These are phyloP conservation scores for Colossoma macropomum DNA, from an alignment of 2,113 vertebrate species.

Conservation along the genomic window DNA sequence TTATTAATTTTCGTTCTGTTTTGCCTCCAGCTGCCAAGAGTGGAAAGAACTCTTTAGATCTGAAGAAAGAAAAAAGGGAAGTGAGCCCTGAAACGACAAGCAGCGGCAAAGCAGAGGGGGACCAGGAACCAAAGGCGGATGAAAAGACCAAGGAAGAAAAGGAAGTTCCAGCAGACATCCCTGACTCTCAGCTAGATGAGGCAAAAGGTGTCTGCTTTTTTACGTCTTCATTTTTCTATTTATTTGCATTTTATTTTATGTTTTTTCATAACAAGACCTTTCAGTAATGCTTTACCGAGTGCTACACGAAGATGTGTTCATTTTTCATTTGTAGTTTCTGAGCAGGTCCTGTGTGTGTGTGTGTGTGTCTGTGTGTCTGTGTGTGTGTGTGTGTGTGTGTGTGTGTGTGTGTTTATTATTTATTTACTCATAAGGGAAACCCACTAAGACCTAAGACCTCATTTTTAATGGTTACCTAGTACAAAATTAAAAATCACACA, in stretches of 20 bases:
- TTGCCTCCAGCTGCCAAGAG: constrained; percentile 71
- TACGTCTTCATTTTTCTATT: background rate
- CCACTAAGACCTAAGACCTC: too few species aligned
- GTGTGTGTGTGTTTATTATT: too few species aligned
- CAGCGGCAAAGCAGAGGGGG: constrained; percentile 35
- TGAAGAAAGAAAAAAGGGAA: background rate
- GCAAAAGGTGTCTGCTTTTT: constrained; percentile 63
- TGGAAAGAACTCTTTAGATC: constrained; percentile 56
- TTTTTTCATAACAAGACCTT: too few species aligned
- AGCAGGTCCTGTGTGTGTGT: too few species aligned
- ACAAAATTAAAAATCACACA: too few species aligned
- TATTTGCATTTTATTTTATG: background rate
- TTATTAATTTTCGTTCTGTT: background rate
- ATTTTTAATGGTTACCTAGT: too few species aligned
- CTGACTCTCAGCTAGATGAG: constrained; percentile 47
- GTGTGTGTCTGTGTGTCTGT: too few species aligned
- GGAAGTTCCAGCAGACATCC: constrained; percentile 48
- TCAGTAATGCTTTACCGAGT: too few species aligned
- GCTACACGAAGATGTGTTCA: too few species aligned
- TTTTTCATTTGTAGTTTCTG: too few species aligned
- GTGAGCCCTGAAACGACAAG: background rate
- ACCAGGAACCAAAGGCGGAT: constrained; percentile 34
- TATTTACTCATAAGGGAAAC: too few species aligned
- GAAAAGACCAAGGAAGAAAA: constrained; percentile 63
- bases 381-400: too few species aligned